Evolutionary conservation across 2,113 vertebrate species (phyloP).

Genomic region (Apteryx owenii): DNA sequence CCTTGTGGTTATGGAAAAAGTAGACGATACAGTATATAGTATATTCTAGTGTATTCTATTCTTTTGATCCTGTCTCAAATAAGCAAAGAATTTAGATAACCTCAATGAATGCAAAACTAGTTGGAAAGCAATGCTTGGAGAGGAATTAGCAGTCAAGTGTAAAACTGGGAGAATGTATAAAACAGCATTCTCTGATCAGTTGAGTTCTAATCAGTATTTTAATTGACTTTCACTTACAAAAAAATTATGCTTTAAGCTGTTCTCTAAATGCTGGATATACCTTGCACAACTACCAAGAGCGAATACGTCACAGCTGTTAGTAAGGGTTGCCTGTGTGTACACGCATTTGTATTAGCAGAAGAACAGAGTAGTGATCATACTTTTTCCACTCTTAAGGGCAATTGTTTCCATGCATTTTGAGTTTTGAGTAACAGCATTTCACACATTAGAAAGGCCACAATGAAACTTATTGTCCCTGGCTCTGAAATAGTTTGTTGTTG

Average conservation of each 20-base stretch:
- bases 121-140: neutral
- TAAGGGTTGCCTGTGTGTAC: neutral
- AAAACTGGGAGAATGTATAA: neutral
- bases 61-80: neutral
- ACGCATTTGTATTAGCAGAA: neutral
- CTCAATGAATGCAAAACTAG: neutral
- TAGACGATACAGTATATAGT: neutral
- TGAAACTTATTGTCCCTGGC: neutral
- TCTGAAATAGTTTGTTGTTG: neutral
- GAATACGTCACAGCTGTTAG: neutral
- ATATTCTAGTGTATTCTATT: neutral
- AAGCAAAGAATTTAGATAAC: neutral
- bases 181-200: neutral
- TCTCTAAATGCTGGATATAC: neutral
- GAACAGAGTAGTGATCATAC: neutral
- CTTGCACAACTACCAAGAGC: neutral
- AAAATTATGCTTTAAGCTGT: neutral
- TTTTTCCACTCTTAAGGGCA: neutral
- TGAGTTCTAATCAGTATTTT: neutral
- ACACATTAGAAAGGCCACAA: neutral
- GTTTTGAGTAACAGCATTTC: neutral
- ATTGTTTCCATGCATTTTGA: constrained; percentile 17
- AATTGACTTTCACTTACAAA: constrained; percentile 40
- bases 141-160: neutral
- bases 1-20: neutral